Conservation (phyloP, 2,888 invertebrate species). For the Phorcus lineatus region DNA sequence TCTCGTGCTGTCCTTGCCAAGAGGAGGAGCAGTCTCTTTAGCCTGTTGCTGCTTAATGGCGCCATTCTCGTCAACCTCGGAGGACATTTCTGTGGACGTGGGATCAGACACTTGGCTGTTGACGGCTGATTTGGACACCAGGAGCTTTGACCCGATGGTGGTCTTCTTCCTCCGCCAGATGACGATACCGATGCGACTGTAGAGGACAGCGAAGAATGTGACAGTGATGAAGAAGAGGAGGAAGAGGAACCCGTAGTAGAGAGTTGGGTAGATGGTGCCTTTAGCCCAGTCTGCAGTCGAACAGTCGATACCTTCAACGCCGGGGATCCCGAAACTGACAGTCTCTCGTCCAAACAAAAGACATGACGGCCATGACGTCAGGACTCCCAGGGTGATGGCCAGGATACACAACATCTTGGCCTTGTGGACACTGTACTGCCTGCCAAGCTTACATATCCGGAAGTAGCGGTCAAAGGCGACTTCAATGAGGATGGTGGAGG, state of each 20-base stretch:
- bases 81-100: slow-evolving; percentile 64
- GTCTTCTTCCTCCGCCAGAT: slow-evolving; percentile 62
- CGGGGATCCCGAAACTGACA: slow-evolving; percentile 43
- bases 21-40: slow-evolving; percentile 15
- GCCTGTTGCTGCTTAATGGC: neutral
- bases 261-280: slow-evolving; percentile 60
- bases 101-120: slow-evolving; percentile 47
- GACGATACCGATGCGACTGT: slow-evolving; percentile 61
- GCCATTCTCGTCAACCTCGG: slow-evolving; percentile 49
- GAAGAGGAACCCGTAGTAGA: slow-evolving; percentile 67
- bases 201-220: slow-evolving; percentile 62
- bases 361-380: slow-evolving; percentile 63
- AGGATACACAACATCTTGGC: slow-evolving; percentile 59
- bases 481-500: slow-evolving; percentile 61
- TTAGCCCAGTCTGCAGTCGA: slow-evolving; percentile 66
- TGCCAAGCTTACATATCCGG: slow-evolving; percentile 65
- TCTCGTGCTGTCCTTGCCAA: slow-evolving; percentile 21
- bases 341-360: slow-evolving; percentile 63
- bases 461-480: slow-evolving; percentile 67
- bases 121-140: slow-evolving; percentile 11
- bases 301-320: slow-evolving; percentile 60
- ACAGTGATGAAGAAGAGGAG: slow-evolving; percentile 62
- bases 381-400: slow-evolving; percentile 57
- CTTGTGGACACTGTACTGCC: slow-evolving; percentile 56
- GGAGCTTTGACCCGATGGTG: slow-evolving; percentile 52